Percentiles rank a stretch among this genome's conserved stretches.
Evolutionary conservation across 1,140 invertebrate genomes (phyloP).

Genomic region (Philopotamus ludificatus): DNA sequence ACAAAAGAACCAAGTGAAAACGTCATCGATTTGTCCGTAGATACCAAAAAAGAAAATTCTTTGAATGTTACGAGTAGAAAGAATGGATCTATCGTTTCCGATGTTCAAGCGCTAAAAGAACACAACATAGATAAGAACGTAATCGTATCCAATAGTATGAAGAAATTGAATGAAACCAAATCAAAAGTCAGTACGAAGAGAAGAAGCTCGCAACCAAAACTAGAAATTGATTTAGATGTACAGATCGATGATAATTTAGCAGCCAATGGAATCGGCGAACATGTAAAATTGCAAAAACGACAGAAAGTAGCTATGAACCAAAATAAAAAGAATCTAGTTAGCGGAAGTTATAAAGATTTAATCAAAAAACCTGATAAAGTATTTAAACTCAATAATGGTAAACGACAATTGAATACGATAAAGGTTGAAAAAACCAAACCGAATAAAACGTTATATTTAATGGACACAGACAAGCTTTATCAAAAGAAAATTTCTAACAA

Average conservation of each 20-base stretch:
- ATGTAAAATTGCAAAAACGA: conserved; percentile 57
- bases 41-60: conserved; percentile 50
- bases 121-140: conserved; percentile 44
- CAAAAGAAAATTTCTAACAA: conserved; percentile 46
- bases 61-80: neutral
- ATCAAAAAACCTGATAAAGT: conserved; percentile 48
- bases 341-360: conserved; percentile 49
- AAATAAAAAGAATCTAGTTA: conserved; percentile 18
- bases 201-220: conserved; percentile 51
- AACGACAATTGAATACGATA: conserved; percentile 48
- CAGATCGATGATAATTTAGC: conserved; percentile 51
- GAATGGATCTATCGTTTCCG: conserved; percentile 42
- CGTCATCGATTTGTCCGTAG: conserved; percentile 50
- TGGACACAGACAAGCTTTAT: conserved; percentile 42
- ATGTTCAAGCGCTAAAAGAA: conserved; percentile 51
- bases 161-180: conserved; percentile 47
- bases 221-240: conserved; percentile 54
- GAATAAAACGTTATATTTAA: conserved; percentile 32
- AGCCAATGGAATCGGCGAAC: conserved; percentile 56
- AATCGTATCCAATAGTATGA: neutral
- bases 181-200: conserved; percentile 47
- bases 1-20: neutral
- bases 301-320: conserved; percentile 56
- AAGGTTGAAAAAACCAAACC: conserved; percentile 27
- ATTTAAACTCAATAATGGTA: conserved; percentile 50